Percentiles rank a stretch among this genome's conserved stretches.
These are phyloP conservation scores for Sardina pilchardus DNA, from an alignment of 2,113 vertebrate genomes.

Conservation along the genomic window DNA sequence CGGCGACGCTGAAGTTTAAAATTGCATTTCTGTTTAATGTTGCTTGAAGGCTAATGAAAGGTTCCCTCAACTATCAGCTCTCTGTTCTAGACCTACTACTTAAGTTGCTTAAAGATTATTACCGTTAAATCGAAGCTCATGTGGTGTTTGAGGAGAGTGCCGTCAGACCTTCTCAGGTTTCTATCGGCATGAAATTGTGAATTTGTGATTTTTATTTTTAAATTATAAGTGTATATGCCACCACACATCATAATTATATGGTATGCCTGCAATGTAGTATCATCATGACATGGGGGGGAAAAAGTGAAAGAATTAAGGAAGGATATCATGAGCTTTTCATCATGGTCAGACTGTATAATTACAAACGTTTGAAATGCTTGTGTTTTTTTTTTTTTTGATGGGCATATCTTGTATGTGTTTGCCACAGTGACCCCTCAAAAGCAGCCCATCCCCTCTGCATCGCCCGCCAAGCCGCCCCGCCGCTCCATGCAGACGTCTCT, in stretches of 20 bases:
- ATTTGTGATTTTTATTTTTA: neutral
- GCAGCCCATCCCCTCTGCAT: slow-evolving; percentile 69
- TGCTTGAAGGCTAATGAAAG: slow-evolving; percentile 13
- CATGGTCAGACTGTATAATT: neutral
- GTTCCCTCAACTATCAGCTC: neutral
- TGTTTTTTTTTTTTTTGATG: slow-evolving; percentile 50
- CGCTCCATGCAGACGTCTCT: slow-evolving; percentile 80
- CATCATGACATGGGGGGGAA: neutral
- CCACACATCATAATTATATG: neutral
- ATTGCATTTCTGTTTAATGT: slow-evolving; percentile 19
- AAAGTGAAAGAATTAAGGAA: neutral
- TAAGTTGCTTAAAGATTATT: neutral
- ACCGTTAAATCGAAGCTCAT: neutral
- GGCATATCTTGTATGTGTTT: slow-evolving; percentile 40
- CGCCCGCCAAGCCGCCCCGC: slow-evolving; percentile 80
- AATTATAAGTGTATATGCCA: neutral
- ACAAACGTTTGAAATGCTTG: neutral
- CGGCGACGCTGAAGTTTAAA: neutral
- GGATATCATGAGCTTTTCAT: neutral
- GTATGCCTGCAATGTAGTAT: neutral
- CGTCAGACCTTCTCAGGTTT: neutral
- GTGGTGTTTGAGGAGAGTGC: neutral
- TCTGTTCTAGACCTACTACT: neutral
- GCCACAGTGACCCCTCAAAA: slow-evolving; percentile 80
- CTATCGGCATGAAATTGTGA: neutral